A percentile compares a stretch with the other conserved stretches of the same genome.
phyloP scores from a whole-genome alignment of 2,113 vertebrate species.

The Sturnira hondurensis region DNA sequence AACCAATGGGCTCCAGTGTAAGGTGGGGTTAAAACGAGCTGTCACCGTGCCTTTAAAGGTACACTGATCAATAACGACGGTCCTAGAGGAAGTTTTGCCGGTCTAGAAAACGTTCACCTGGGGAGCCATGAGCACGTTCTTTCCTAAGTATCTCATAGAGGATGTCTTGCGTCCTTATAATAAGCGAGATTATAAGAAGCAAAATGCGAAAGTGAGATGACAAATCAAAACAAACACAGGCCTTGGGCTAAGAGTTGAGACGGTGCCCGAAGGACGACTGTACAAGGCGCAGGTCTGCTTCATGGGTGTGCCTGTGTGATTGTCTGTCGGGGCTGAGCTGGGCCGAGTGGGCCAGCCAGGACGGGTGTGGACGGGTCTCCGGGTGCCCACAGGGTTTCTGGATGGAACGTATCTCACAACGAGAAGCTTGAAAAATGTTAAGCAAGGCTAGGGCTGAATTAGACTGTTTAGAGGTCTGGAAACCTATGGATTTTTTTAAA shows the following conservation, averaged over 20 bases:
- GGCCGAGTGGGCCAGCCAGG: not conserved
- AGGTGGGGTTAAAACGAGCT: not conserved
- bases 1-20: not conserved
- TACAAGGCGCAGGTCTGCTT: not conserved
- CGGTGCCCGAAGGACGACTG: fast-evolving
- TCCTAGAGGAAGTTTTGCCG: not conserved
- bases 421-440: not conserved
- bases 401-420: not conserved
- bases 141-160: not conserved
- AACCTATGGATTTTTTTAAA: not conserved
- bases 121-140: not conserved
- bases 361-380: not conserved
- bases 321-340: too few relatives aligned
- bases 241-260: not conserved
- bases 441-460: not conserved
- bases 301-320: fast-evolving
- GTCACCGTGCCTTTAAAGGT: not conserved
- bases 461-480: not conserved
- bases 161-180: not conserved
- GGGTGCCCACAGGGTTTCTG: not conserved
- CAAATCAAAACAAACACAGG: not conserved
- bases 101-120: not conserved
- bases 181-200: not conserved
- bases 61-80: not conserved
- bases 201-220: not conserved